A percentile compares a stretch with the other conserved stretches of the same genome.
These are phyloP conservation scores for Crossocerus cetratus DNA, from an alignment of 2,888 invertebrate genomes.

Conservation along the genomic window DNA sequence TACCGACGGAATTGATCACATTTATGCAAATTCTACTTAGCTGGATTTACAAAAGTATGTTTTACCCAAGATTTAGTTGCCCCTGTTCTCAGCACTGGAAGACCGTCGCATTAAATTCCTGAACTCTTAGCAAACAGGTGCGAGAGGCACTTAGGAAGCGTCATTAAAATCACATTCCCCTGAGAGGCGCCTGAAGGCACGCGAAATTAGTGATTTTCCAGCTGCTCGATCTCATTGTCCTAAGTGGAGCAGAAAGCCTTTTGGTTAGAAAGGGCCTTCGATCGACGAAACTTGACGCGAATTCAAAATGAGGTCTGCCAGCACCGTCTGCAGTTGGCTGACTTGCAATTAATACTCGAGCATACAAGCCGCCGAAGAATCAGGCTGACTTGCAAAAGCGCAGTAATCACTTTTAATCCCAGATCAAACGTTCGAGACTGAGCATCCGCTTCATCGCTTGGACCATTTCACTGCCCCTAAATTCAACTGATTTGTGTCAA, in stretches of 20 bases:
- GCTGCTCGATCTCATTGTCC: constrained; percentile 24
- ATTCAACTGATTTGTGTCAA: no score
- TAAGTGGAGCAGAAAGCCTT: constrained; percentile 13
- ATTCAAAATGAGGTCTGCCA: neutral
- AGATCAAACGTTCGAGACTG: no score
- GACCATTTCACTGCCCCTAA: neutral
- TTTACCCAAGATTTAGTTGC: no score
- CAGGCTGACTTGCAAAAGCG: no score
- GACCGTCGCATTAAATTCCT: neutral
- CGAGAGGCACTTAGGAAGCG: neutral
- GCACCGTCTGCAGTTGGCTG: no score
- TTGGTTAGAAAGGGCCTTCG: neutral
- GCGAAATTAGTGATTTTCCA: constrained; percentile 28
- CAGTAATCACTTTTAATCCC: no score
- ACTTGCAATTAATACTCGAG: constrained; percentile 23
- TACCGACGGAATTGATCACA: no score
- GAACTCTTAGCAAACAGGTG: neutral
- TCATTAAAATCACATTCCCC: constrained; percentile 8
- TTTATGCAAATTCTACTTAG: no score
- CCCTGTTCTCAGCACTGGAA: no score
- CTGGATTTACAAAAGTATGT: no score
- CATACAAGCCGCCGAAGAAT: neutral
- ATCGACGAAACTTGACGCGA: neutral
- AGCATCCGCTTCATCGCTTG: neutral
- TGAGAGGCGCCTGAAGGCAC: neutral